Percentiles rank a stretch among this genome's conserved stretches.
phyloP scores from a whole-genome alignment of 2,797 vertebrate species.

The Coracias cyanogaster region DNA sequence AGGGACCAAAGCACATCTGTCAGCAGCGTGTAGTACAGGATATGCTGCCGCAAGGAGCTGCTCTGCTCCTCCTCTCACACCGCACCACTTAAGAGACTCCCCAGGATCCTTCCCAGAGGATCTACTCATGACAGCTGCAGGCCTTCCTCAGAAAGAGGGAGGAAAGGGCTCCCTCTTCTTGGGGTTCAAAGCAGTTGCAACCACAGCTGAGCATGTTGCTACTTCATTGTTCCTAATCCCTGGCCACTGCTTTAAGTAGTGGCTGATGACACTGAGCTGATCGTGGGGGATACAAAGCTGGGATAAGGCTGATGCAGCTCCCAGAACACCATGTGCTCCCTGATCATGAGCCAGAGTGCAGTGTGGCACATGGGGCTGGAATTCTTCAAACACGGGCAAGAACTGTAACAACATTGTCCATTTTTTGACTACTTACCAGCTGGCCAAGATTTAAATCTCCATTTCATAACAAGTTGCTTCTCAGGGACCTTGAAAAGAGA shows the following conservation, averaged over 20 bases:
- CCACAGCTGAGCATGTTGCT: background rate
- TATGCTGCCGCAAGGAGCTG: background rate
- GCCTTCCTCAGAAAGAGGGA: background rate
- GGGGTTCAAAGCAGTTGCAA: background rate
- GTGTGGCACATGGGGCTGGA: background rate
- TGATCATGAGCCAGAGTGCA: fast-evolving
- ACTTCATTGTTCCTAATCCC: background rate
- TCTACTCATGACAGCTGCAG: background rate
- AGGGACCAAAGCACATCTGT: conserved; percentile 30
- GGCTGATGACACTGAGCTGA: background rate
- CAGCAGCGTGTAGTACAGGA: background rate
- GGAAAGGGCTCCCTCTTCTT: conserved; percentile 12
- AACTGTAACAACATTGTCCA: background rate
- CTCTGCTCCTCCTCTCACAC: background rate
- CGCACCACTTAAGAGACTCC: background rate
- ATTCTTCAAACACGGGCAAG: background rate
- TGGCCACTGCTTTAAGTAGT: background rate
- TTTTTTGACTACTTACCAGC: conserved; percentile 83
- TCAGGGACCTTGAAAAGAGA: conserved; percentile 84
- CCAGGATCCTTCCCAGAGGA: background rate
- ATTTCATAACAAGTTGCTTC: conserved; percentile 94
- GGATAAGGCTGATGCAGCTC: background rate
- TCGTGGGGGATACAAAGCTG: background rate
- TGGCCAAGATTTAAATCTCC: conserved; percentile 97
- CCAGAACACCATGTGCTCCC: background rate